These are phyloP conservation scores for Thera britannica DNA, from an alignment of 2,888 invertebrate species.

Conservation along the genomic window DNA sequence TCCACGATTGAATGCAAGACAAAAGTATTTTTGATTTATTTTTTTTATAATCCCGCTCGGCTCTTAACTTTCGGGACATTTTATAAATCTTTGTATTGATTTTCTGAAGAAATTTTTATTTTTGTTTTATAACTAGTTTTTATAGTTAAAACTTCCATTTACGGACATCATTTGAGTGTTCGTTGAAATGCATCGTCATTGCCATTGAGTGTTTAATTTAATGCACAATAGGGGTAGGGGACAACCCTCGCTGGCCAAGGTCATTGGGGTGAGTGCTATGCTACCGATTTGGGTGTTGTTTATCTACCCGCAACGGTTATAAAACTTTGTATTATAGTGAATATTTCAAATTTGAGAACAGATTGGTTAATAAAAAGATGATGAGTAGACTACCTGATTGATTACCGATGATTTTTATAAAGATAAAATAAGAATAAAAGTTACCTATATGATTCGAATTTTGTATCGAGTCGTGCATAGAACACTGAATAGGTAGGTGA, in stretches of 20 bases:
- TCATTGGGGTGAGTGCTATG: constrained; percentile 41
- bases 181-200: constrained; percentile 36
- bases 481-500: no score
- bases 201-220: constrained; percentile 35
- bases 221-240: constrained; percentile 34
- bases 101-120: no score
- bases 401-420: background rate
- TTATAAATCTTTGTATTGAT: no score
- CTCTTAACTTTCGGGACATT: no score
- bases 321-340: constrained; percentile 31
- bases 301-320: constrained; percentile 28
- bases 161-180: constrained; percentile 17
- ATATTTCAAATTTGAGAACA: constrained; percentile 20
- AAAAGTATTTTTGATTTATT: no score
- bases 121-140: background rate
- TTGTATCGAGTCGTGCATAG: no score
- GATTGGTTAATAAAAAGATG: constrained; percentile 25
- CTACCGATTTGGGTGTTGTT: constrained; percentile 33
- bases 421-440: no score
- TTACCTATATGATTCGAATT: no score
- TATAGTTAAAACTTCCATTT: constrained; percentile 13
- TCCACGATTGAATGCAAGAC: no score
- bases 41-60: no score
- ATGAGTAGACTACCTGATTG: constrained; percentile 10
- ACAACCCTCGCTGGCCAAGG: constrained; percentile 45